Evolutionary conservation across 2,888 invertebrate species (phyloP).

Genomic region (Cybosia mesomella): DNA sequence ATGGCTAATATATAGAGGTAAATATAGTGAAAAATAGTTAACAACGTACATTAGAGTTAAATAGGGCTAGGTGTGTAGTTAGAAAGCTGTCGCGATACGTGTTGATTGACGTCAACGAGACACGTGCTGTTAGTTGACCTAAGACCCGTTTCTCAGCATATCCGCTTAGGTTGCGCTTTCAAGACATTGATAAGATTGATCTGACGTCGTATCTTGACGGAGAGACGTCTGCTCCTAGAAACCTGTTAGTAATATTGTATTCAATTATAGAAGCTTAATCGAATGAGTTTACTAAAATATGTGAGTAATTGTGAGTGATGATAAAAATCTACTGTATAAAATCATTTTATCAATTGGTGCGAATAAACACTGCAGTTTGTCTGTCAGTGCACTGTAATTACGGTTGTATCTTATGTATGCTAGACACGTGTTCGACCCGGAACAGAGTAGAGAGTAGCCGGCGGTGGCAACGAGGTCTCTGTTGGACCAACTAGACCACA

Average conservation of each 20-base stretch:
- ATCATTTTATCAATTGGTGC: not conserved
- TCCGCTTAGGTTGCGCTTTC: conserved; percentile 58
- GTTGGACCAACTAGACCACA: conserved; percentile 34
- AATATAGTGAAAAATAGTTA: conserved; percentile 23
- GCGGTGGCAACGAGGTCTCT: conserved; percentile 24
- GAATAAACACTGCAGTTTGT: not conserved
- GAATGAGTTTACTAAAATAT: not conserved
- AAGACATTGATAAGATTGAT: conserved; percentile 61
- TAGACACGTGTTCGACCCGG: conserved; percentile 37
- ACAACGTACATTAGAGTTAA: conserved; percentile 33
- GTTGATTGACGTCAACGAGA: conserved; percentile 72
- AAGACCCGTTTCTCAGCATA: conserved; percentile 66
- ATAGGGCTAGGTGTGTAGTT: conserved; percentile 50
- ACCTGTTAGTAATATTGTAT: conserved; percentile 35
- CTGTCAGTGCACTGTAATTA: conserved; percentile 9
- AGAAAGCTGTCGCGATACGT: conserved; percentile 64
- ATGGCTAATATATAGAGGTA: conserved; percentile 32
- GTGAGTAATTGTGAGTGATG: not conserved
- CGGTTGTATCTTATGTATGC: conserved; percentile 13
- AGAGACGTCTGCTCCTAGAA: conserved; percentile 45
- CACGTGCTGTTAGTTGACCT: conserved; percentile 72
- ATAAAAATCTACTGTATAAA: not conserved
- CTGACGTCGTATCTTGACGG: conserved; percentile 51
- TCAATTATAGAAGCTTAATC: conserved; percentile 39
- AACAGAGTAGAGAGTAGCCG: conserved; percentile 22